Evolutionary conservation across 2,113 vertebrate species (phyloP).

Genomic region (Brachyhypopomus gauderio): DNA sequence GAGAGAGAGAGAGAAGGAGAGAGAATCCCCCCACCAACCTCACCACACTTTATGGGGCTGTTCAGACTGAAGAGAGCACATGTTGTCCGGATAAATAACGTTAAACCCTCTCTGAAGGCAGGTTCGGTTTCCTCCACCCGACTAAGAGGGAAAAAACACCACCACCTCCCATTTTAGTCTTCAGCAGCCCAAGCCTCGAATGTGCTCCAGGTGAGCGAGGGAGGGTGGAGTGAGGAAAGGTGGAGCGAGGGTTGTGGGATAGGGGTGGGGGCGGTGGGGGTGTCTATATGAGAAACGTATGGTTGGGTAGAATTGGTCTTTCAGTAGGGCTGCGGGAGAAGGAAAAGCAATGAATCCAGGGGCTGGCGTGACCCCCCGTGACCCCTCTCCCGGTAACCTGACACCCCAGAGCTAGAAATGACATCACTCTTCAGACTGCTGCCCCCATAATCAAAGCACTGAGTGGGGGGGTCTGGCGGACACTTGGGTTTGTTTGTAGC

Average conservation of each 20-base stretch:
- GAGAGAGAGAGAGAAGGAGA: too few species aligned
- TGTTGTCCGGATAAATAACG: not conserved
- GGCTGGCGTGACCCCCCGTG: not conserved
- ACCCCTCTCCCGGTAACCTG: conserved; percentile 15
- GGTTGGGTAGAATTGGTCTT: conserved; percentile 3
- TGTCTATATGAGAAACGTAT: conserved; percentile 24
- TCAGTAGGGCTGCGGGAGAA: conserved; percentile 10
- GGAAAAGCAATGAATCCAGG: conserved; percentile 24
- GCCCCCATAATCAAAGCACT: conserved; percentile 14
- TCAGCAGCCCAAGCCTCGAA: conserved; percentile 4
- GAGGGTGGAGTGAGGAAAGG: not conserved
- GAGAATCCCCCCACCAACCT: too few species aligned
- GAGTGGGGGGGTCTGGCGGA: conserved; percentile 50
- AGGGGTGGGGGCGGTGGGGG: not conserved
- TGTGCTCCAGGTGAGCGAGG: conserved; percentile 16
- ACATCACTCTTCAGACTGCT: conserved; percentile 17
- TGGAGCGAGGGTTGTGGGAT: not conserved
- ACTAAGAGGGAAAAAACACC: conserved; percentile 15
- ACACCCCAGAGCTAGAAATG: conserved; percentile 11
- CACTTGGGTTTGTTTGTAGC: not conserved
- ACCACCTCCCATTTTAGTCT: conserved; percentile 1
- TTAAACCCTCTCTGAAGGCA: not conserved
- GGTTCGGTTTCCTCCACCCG: not conserved
- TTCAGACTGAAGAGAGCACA: not conserved
- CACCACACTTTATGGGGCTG: not conserved